Evolutionary conservation across 1,140 invertebrate genomes (phyloP), one percentile per base, ranked within the genome.

Genomic region (Cydia strobilella): DNA sequence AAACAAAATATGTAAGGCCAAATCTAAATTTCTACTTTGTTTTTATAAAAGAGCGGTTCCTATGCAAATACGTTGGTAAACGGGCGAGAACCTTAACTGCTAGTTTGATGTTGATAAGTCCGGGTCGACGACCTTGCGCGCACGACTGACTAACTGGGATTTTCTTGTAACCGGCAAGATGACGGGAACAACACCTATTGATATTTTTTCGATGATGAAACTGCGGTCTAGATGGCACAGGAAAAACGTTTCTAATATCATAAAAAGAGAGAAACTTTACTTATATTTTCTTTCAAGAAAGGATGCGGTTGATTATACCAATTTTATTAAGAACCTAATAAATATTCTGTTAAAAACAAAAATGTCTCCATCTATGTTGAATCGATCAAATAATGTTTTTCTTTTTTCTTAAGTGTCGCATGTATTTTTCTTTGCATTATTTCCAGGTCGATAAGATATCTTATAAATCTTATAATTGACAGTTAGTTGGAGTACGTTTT

Each of bases 51-150:
- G 31, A 54, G 59, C 27, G 45, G 59, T 51, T 76, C 79, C 75
- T 83, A 88, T 87, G 82, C 83, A 89, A 86, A 87, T 87, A 83
- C 65, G 74, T 71, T 72, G 48, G 74, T 72, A 65, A 48, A 42
- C 73, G 77, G 66, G 73, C 75, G 74, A 80, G 82, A 79, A 80
- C 82, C 78, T 69, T 69, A 69, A 69, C 82, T 85, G 86, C 79
- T 82, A 82, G 82, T 87, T 85, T 86, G 81, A 85, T 87, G 84
- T 85, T 87, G 86, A 88, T 89, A 90, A 89, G 84, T 89, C 87
- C 85, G 89, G 90, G 90, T 92, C 82, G 80, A 80, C 75, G 86
- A 85, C 85, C 87, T 83, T 82, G 79, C 82, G 83, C 85, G 84
- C 88, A 89, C 86, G 88, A 89, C 86, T 88, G 80, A 82, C 80